Percentiles rank a stretch among this genome's conserved stretches.
Evolutionary conservation across 2,113 vertebrate genomes (phyloP).

Genomic region (Pycnonotus jocosus): DNA sequence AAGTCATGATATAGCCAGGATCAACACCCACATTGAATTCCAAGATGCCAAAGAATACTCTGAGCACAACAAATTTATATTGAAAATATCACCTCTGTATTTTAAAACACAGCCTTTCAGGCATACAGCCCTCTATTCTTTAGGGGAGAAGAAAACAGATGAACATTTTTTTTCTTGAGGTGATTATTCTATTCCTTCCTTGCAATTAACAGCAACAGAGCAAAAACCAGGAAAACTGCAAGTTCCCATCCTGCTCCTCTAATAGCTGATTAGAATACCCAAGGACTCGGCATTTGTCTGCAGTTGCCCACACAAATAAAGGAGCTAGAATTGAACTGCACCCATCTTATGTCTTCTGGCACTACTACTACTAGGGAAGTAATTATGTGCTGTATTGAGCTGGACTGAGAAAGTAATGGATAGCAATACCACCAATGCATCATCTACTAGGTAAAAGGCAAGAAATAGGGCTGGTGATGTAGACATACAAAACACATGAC

Average conservation of each 20-base stretch:
- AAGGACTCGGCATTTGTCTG: neutral
- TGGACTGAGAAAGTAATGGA: neutral
- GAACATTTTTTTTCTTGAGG: neutral
- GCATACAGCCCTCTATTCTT: neutral
- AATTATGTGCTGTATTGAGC: neutral
- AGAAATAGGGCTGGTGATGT: neutral
- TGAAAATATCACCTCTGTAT: neutral
- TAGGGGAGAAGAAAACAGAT: neutral
- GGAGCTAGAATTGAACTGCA: neutral
- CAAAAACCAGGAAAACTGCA: neutral
- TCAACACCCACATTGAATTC: neutral
- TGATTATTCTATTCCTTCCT: neutral
- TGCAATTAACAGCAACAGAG: neutral
- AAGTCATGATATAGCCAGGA: neutral
- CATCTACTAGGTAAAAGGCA: neutral
- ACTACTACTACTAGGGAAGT: neutral
- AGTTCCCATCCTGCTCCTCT: neutral
- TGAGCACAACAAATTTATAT: neutral
- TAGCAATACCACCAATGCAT: neutral
- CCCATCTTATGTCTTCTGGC: neutral
- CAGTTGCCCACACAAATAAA: neutral
- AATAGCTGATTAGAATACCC: neutral
- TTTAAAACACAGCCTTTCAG: neutral
- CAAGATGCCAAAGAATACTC: neutral
- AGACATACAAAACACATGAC: neutral